These are phyloP conservation scores for Poeciliopsis turneri DNA, from an alignment of 2,797 vertebrate species.

Conservation along the genomic window DNA sequence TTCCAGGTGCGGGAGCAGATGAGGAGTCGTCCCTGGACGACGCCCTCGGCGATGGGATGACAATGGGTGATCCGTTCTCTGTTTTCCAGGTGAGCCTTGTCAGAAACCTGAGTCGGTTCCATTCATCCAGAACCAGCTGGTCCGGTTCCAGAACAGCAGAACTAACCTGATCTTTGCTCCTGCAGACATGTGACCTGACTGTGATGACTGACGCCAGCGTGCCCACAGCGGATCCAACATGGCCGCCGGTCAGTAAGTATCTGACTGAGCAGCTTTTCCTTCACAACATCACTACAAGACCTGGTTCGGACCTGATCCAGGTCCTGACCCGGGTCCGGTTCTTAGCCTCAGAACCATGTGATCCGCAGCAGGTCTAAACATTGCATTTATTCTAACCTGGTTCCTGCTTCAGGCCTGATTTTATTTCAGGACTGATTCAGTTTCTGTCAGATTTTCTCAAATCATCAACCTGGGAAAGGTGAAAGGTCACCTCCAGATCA, in stretches of 20 bases:
- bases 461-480: too few species aligned
- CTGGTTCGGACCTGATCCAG: too few species aligned
- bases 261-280: too few species aligned
- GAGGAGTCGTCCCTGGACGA: conserved; percentile 2
- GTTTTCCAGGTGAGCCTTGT: conserved; percentile 61
- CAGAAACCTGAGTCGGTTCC: not conserved
- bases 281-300: too few species aligned
- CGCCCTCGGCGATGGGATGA: not conserved
- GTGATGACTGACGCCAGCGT: conserved; percentile 86
- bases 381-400: not conserved
- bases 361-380: not conserved
- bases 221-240: conserved; percentile 12
- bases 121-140: not conserved
- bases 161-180: conserved; percentile 17
- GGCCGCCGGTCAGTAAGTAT: not conserved
- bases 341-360: not conserved
- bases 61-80: conserved; percentile 56
- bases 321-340: too few species aligned
- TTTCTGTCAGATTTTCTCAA: too few species aligned
- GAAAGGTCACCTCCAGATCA: too few species aligned
- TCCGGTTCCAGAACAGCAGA: not conserved
- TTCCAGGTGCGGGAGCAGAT: conserved; percentile 72
- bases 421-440: not conserved
- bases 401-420: not conserved
- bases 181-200: conserved; percentile 84